Base-by-base conservation (phyloP, 2,797 vertebrate species). In the Spondyliosoma cantharus region DNA sequence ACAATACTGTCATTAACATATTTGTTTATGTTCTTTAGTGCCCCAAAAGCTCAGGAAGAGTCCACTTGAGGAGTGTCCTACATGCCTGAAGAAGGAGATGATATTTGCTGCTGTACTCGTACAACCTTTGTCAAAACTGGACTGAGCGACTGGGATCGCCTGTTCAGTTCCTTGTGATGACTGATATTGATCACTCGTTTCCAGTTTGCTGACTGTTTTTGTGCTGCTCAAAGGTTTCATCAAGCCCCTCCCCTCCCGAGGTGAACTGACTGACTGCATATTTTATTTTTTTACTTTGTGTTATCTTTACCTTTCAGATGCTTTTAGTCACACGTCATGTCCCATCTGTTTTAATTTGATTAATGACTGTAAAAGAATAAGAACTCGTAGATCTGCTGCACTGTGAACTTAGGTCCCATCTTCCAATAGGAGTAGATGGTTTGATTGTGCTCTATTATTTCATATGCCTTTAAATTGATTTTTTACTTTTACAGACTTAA, bases 11-110 rank as follows among this genome's bases (percentile, higher is more conserved):
- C 46, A 49, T 37, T 42, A 22, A 42, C 1, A 7, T 8, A 7
- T 45, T 46, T 24, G 29, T 27, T 56, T 73, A 14, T 54, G 59
- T 15, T 50, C 49, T 84, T 59, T 74, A 95, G 93, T 85, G 81
- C 64, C 62, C 78, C 84, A 5, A 90, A 92, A 66, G 57, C 64
- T 67, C 92, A 83, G 50, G 92, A 94, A 7, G 91, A 92, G 62
- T 89, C 91, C n/a, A 70, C 78, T 5, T 95, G 83, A 93, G 42
- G 83, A 93, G 42, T 32, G 15, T 71, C 25, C 62, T 3, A 16
- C 62, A 13, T 3, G 7, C 67, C 67, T 48, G 52, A 78, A 71
- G 76, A 52, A 50, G 74, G 48, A 61, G 19, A 79, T 66, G 50
- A 67, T n/a, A 14, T 59, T 60, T 80, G 82, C 90, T 92, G 91